phyloP scores from a whole-genome alignment of 2,113 vertebrate genomes.

The Xenus cinereus region DNA sequence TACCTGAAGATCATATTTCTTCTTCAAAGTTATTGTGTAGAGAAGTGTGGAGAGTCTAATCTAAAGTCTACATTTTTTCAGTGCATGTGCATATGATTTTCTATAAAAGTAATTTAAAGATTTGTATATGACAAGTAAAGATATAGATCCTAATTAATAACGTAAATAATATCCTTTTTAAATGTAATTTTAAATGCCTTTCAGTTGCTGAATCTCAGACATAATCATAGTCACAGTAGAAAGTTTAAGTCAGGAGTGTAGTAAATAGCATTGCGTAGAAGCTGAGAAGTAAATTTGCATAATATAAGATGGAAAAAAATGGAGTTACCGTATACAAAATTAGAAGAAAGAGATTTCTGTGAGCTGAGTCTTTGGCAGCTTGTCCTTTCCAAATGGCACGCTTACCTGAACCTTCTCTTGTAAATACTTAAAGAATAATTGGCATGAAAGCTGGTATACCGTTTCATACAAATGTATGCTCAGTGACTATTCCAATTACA shows the following conservation, averaged over 20 bases:
- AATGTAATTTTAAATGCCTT: not conserved
- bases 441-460: not conserved
- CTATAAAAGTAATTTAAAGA: not conserved
- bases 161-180: not conserved
- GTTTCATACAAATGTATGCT: not conserved
- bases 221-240: not conserved
- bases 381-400: not conserved
- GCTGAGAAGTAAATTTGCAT: not conserved
- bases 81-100: not conserved
- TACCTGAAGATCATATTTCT: not conserved
- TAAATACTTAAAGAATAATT: not conserved
- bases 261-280: not conserved
- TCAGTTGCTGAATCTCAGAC: not conserved
- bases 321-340: not conserved
- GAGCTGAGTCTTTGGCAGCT: not conserved
- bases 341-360: not conserved
- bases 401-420: not conserved
- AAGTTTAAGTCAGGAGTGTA: not conserved
- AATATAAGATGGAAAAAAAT: not conserved
- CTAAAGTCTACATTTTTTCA: not conserved
- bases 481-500: not conserved
- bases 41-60: not conserved
- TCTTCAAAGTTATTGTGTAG: not conserved
- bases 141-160: not conserved
- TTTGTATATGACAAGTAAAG: not conserved